Conservation (phyloP, 2,113 vertebrate genomes). For the Aviceda subcristata region DNA sequence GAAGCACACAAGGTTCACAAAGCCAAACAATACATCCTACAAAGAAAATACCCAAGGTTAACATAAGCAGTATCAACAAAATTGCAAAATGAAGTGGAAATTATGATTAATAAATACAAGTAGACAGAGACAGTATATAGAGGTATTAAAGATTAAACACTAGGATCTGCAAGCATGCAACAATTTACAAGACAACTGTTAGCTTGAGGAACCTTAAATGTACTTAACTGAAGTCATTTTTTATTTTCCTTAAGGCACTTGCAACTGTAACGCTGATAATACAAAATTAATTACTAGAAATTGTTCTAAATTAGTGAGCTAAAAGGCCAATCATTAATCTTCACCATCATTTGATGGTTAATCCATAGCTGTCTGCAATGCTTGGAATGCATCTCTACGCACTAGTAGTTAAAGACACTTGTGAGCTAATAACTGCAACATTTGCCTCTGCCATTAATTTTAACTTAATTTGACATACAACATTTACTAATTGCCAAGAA, state of each 20-base stretch:
- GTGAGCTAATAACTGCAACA: conserved; percentile 74
- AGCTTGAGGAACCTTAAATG: conserved; percentile 14
- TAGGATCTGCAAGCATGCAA: background rate
- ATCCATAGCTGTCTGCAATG: conserved; percentile 87
- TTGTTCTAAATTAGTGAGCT: conserved; percentile 96
- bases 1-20: background rate
- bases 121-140: background rate
- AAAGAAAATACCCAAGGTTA: background rate
- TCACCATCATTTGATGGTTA: conserved; percentile 88
- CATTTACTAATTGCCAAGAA: conserved; percentile 78
- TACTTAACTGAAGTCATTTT: conserved; percentile 23
- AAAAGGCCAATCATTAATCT: conserved; percentile 94
- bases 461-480: conserved; percentile 82
- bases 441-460: conserved; percentile 78
- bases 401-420: conserved; percentile 73
- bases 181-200: conserved; percentile 17
- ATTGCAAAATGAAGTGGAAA: background rate
- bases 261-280: conserved; percentile 86
- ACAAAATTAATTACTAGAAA: conserved; percentile 97
- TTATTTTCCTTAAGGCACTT: conserved; percentile 80
- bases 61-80: background rate
- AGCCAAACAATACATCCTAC: background rate
- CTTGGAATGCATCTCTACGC: conserved; percentile 78
- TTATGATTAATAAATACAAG: background rate
- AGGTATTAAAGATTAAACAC: background rate